Evolutionary conservation across 2,797 vertebrate species (phyloP).

Genomic region (Ctenopoma kingsleyae): DNA sequence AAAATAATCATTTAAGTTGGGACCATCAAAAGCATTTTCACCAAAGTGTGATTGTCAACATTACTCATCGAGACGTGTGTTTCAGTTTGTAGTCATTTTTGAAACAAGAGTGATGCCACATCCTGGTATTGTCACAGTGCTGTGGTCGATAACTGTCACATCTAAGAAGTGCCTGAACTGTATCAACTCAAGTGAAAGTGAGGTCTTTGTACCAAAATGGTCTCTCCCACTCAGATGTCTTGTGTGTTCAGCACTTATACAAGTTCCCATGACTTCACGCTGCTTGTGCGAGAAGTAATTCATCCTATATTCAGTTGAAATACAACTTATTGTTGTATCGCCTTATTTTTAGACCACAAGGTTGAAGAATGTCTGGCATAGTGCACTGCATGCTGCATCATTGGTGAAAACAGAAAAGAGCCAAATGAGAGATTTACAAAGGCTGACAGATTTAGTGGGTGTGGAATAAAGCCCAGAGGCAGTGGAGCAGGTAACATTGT

Average conservation of each 20-base stretch:
- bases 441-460: slow-evolving; percentile 55
- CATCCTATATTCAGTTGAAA: background rate
- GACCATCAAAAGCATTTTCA: slow-evolving; percentile 51
- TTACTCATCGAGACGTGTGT: slow-evolving; percentile 62
- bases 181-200: slow-evolving; percentile 51
- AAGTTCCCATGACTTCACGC: slow-evolving; percentile 31
- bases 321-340: no score
- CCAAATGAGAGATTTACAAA: slow-evolving; percentile 15
- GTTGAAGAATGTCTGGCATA: slow-evolving; percentile 8
- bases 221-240: slow-evolving; percentile 17
- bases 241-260: slow-evolving; percentile 1
- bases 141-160: slow-evolving; percentile 61
- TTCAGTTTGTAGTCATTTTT: slow-evolving; percentile 52
- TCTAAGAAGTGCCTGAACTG: slow-evolving; percentile 39
- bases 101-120: slow-evolving; percentile 60
- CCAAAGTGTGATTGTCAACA: slow-evolving; percentile 54
- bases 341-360: background rate
- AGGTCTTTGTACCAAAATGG: slow-evolving; percentile 24
- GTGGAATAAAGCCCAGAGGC: slow-evolving; percentile 78
- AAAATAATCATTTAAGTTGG: slow-evolving; percentile 40
- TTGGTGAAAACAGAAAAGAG: slow-evolving; percentile 9
- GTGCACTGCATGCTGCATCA: background rate
- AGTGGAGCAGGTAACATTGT: slow-evolving; percentile 77
- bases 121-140: slow-evolving; percentile 60
- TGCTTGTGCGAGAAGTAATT: background rate